Conservation (phyloP, 2,113 vertebrate species). For the Zosterops pallidus region DNA sequence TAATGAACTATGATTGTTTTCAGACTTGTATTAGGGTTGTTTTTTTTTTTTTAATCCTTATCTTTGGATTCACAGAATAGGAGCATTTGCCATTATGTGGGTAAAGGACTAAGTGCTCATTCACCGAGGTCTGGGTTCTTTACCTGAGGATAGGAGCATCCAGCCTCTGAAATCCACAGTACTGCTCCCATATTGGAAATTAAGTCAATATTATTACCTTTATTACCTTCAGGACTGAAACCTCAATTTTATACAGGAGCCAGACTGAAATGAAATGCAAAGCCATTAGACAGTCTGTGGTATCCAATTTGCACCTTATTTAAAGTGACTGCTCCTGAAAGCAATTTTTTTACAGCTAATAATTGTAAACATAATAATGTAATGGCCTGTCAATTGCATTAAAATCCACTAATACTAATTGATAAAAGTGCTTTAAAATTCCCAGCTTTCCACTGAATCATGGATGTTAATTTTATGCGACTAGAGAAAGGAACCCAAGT, state of each 20-base stretch:
- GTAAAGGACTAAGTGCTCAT: neutral
- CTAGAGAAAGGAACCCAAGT: neutral
- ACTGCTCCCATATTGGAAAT: neutral
- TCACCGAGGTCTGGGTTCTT: neutral
- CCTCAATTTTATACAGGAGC: neutral
- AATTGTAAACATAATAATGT: constrained; percentile 26
- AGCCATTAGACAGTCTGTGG: neutral
- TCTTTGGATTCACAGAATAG: neutral
- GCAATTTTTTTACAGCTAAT: constrained; percentile 54
- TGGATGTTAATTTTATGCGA: constrained; percentile 23
- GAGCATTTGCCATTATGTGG: neutral
- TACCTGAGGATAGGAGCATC: neutral
- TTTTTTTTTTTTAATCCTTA: neutral
- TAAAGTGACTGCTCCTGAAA: constrained; percentile 46
- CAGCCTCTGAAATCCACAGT: neutral
- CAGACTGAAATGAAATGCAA: neutral
- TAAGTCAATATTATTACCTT: neutral
- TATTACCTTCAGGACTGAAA: neutral
- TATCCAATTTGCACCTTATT: constrained; percentile 32
- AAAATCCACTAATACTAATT: constrained; percentile 37
- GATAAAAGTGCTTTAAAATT: constrained; percentile 41
- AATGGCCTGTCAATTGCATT: constrained; percentile 6
- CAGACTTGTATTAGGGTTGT: neutral
- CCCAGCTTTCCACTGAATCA: neutral
- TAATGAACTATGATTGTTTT: neutral